These are phyloP conservation scores for Drosophila guanche DNA, from an alignment of 1,140 invertebrate species.

Conservation along the genomic window DNA sequence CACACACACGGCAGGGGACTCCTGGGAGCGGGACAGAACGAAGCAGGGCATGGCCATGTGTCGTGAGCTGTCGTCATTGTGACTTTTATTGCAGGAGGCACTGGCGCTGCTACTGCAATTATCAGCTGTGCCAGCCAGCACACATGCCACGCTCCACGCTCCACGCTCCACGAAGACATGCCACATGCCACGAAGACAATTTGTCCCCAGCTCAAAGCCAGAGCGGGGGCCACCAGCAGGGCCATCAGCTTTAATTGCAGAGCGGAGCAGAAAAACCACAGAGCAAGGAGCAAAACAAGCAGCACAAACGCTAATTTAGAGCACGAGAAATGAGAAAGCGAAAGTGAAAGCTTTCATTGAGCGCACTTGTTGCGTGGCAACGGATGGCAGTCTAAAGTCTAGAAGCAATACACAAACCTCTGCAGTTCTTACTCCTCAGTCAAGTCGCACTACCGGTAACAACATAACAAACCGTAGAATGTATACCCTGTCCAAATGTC, in stretches of 20 bases:
- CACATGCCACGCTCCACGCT: slow-evolving; percentile 3
- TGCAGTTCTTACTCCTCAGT: too few relatives aligned
- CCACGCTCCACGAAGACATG: slow-evolving; percentile 1
- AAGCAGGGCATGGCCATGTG: slow-evolving; percentile 23
- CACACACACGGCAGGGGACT: slow-evolving; percentile 19
- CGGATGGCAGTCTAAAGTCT: not conserved
- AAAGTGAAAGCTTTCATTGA: slow-evolving; percentile 32
- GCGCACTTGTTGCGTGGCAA: slow-evolving; percentile 41
- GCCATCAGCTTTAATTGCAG: slow-evolving; percentile 57
- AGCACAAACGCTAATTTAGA: slow-evolving; percentile 43
- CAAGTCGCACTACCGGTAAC: too few relatives aligned
- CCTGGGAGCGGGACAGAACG: not conserved
- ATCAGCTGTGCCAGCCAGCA: slow-evolving; percentile 39
- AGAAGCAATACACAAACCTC: too few relatives aligned
- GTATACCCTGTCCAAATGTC: too few relatives aligned
- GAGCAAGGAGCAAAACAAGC: slow-evolving; percentile 24
- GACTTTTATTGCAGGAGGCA: slow-evolving; percentile 49
- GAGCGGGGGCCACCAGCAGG: slow-evolving; percentile 2
- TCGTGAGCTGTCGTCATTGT: slow-evolving; percentile 51
- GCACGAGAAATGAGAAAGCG: not conserved
- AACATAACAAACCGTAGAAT: too few relatives aligned
- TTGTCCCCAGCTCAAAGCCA: slow-evolving; percentile 39
- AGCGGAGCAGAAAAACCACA: slow-evolving; percentile 24
- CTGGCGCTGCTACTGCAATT: slow-evolving; percentile 41
- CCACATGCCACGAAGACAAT: slow-evolving; percentile 30